Evolutionary conservation across 1,140 invertebrate genomes (phyloP).

Genomic region (Oppia nitens): DNA sequence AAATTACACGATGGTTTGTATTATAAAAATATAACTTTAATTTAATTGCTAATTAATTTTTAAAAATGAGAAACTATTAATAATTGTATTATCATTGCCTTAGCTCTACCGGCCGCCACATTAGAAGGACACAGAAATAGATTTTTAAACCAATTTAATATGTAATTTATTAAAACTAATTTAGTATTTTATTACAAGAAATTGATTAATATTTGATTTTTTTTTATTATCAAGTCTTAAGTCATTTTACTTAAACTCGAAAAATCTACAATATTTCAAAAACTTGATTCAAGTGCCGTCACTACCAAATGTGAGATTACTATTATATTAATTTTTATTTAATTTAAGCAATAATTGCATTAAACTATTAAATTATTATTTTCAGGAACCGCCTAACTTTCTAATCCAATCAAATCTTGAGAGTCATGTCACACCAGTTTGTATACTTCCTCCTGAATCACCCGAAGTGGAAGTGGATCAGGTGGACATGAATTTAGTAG

Average conservation of each 20-base stretch:
- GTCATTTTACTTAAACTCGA: slow-evolving; percentile 79
- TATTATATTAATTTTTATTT: slow-evolving; percentile 6
- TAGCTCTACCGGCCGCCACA: slow-evolving; percentile 69
- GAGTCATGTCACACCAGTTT: slow-evolving; percentile 82
- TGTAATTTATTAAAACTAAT: slow-evolving; percentile 25
- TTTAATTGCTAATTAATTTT: background rate
- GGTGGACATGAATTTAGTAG: slow-evolving; percentile 22
- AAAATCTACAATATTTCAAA: slow-evolving; percentile 92
- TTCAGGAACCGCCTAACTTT: slow-evolving; percentile 82
- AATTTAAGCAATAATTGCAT: slow-evolving; percentile 12
- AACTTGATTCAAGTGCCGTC: slow-evolving; percentile 82
- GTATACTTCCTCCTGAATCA: slow-evolving; percentile 59
- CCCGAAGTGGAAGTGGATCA: slow-evolving; percentile 37
- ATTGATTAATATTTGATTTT: slow-evolving; percentile 5
- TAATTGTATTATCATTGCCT: background rate
- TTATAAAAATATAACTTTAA: background rate
- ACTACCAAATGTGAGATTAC: slow-evolving; percentile 55
- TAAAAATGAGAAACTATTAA: background rate
- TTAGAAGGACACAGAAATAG: slow-evolving; percentile 75
- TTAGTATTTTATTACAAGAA: background rate
- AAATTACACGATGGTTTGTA: slow-evolving; percentile 54
- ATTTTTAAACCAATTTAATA: slow-evolving; percentile 73
- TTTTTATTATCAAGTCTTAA: slow-evolving; percentile 40
- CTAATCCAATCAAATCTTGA: slow-evolving; percentile 75
- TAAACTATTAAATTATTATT: slow-evolving; percentile 17